A percentile compares a stretch with the other conserved stretches of the same genome.
phyloP scores from a whole-genome alignment of 1,140 invertebrate species.

The Lethrus apterus region DNA sequence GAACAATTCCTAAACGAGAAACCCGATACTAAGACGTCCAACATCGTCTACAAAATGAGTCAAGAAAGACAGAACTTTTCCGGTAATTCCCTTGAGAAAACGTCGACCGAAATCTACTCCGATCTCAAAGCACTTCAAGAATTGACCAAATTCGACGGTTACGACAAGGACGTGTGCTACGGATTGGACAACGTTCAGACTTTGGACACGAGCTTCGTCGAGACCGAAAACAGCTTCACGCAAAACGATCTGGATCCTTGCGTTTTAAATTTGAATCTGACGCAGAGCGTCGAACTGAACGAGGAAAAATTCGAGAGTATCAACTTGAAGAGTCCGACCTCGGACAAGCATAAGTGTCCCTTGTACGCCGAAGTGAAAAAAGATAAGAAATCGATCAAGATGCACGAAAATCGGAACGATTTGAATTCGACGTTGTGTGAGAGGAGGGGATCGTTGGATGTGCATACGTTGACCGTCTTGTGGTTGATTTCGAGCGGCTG shows the following conservation, averaged over 20 bases:
- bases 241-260: constrained; percentile 28
- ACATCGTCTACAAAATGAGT: constrained; percentile 31
- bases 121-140: constrained; percentile 34
- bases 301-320: constrained; percentile 28
- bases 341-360: constrained; percentile 24
- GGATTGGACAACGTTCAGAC: constrained; percentile 23
- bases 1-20: constrained; percentile 44
- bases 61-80: constrained; percentile 27
- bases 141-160: constrained; percentile 14
- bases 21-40: constrained; percentile 28
- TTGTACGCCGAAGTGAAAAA: constrained; percentile 39
- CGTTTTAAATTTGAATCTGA: constrained; percentile 21
- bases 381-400: constrained; percentile 11
- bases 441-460: constrained; percentile 42
- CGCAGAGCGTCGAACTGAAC: constrained; percentile 7
- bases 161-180: constrained; percentile 14
- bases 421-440: constrained; percentile 18
- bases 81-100: constrained; percentile 33
- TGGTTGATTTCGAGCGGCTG: constrained; percentile 62
- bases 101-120: constrained; percentile 34
- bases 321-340: constrained; percentile 28
- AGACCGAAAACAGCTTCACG: constrained; percentile 27
- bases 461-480: constrained; percentile 56
- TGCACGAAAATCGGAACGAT: constrained; percentile 20
- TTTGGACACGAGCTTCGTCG: constrained; percentile 31